These are phyloP conservation scores for Drepana arcuata DNA, from an alignment of 1,140 invertebrate species.

Conservation along the genomic window DNA sequence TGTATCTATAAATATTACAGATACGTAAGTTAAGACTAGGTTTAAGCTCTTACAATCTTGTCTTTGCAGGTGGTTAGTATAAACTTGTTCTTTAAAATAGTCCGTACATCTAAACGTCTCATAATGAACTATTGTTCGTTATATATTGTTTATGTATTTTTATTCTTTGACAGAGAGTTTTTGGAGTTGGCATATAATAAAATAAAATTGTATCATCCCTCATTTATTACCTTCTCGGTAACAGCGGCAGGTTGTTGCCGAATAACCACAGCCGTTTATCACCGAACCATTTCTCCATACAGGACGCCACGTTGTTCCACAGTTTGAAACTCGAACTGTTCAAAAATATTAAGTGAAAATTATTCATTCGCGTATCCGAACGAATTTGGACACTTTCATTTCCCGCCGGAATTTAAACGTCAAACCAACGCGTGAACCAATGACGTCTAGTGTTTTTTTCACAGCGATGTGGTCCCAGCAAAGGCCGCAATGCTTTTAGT, in stretches of 20 bases:
- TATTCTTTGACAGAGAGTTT: too few species aligned
- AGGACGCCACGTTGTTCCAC: slow-evolving; percentile 68
- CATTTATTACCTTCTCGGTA: slow-evolving; percentile 85
- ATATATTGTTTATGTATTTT: too few species aligned
- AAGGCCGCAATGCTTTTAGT: slow-evolving; percentile 45
- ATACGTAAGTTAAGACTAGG: too few species aligned
- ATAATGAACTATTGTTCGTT: too few species aligned
- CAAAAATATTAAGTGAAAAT: slow-evolving; percentile 16
- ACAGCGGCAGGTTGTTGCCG: slow-evolving; percentile 85
- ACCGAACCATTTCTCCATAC: slow-evolving; percentile 92
- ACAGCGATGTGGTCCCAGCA: slow-evolving; percentile 27
- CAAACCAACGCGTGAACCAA: slow-evolving; percentile 14
- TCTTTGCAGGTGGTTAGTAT: too few species aligned
- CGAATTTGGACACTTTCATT: slow-evolving; percentile 27
- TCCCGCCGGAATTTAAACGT: slow-evolving; percentile 36
- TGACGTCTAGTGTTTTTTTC: slow-evolving; percentile 6
- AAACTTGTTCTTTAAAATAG: too few species aligned
- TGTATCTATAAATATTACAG: too few species aligned
- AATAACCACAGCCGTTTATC: slow-evolving; percentile 90
- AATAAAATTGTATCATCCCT: too few species aligned
- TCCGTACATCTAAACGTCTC: too few species aligned
- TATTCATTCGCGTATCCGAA: slow-evolving; percentile 50
- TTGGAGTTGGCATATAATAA: slow-evolving; percentile 3
- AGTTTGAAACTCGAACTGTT: slow-evolving; percentile 38
- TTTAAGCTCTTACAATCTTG: too few species aligned